Conservation (phyloP, 2,113 vertebrate species). For the Syngnathus scovelli region DNA sequence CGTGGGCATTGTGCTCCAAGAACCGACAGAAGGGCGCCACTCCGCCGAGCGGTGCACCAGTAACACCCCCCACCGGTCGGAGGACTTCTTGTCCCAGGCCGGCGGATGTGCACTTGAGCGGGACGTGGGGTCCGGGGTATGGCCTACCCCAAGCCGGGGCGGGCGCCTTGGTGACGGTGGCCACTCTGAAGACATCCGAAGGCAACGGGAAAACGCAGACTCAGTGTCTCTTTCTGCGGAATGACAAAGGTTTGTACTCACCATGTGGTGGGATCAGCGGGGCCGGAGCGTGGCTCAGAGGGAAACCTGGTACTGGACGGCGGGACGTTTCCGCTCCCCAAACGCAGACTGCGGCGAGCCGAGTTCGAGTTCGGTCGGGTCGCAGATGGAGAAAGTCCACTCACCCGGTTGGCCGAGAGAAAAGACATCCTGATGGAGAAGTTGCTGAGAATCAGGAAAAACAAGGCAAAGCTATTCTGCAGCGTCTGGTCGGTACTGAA, state of each 20-base stretch:
- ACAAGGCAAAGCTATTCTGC: not conserved
- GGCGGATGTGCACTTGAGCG: slow-evolving; percentile 47
- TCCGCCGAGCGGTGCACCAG: slow-evolving; percentile 31
- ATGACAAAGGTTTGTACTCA: slow-evolving; percentile 66
- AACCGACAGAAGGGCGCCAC: slow-evolving; percentile 51
- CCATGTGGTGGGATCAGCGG: slow-evolving; percentile 25
- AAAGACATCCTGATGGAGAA: slow-evolving; percentile 20
- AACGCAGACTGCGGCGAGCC: slow-evolving; percentile 35
- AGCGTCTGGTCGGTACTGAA: not conserved
- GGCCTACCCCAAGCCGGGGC: slow-evolving; percentile 55
- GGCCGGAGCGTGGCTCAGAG: slow-evolving; percentile 55
- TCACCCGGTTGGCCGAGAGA: slow-evolving; percentile 34
- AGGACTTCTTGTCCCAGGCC: slow-evolving; percentile 41
- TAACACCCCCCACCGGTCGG: slow-evolving; percentile 21
- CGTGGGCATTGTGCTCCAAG: slow-evolving; percentile 69
- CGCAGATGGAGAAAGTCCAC: slow-evolving; percentile 70
- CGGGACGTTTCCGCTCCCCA: slow-evolving; percentile 27
- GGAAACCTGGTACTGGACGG: slow-evolving; percentile 35
- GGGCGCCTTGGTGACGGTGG: slow-evolving; percentile 70
- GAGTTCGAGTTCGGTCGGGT: slow-evolving; percentile 54
- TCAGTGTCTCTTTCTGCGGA: slow-evolving; percentile 68
- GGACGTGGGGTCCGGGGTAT: slow-evolving; percentile 51
- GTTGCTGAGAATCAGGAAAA: slow-evolving; percentile 26
- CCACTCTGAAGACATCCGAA: slow-evolving; percentile 70
- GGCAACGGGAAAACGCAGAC: slow-evolving; percentile 71